Evolutionary conservation across 2,113 vertebrate genomes (phyloP).

Genomic region (Telmatochromis sp.): DNA sequence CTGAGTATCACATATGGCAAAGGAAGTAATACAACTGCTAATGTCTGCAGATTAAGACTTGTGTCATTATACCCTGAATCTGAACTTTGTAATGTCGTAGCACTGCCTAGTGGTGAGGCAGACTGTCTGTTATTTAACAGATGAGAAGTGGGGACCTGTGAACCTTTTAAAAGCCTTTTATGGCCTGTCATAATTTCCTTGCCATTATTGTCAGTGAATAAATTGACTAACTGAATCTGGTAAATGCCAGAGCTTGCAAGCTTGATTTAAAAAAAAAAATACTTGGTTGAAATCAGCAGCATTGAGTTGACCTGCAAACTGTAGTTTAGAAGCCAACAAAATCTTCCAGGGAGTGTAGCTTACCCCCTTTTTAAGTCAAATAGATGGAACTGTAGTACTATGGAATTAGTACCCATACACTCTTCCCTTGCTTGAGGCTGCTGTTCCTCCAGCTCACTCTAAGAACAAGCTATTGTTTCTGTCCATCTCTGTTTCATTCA

Average conservation of each 20-base stretch:
- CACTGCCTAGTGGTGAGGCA: not conserved
- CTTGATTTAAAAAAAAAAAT: not conserved
- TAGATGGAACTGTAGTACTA: not conserved
- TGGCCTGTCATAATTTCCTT: not conserved
- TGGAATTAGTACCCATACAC: not conserved
- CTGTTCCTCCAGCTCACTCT: not conserved
- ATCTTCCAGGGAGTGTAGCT: not conserved
- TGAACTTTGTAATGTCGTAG: not conserved
- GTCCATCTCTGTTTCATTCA: conserved; percentile 38
- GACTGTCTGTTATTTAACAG: not conserved
- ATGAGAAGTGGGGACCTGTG: not conserved
- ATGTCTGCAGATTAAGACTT: not conserved
- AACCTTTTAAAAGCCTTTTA: not conserved
- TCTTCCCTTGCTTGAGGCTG: not conserved
- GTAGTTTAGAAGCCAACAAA: not conserved
- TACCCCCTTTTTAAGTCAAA: not conserved
- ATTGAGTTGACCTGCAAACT: not conserved
- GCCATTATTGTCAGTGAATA: not conserved
- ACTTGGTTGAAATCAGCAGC: not conserved
- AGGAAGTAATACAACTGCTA: not conserved
- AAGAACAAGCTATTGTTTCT: not conserved
- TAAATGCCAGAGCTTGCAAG: not conserved
- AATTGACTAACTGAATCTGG: not conserved
- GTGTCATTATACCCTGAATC: not conserved
- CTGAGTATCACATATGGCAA: not conserved